Evolutionary conservation across 2,888 invertebrate species (phyloP).

Genomic region (Cyclophora punctaria): DNA sequence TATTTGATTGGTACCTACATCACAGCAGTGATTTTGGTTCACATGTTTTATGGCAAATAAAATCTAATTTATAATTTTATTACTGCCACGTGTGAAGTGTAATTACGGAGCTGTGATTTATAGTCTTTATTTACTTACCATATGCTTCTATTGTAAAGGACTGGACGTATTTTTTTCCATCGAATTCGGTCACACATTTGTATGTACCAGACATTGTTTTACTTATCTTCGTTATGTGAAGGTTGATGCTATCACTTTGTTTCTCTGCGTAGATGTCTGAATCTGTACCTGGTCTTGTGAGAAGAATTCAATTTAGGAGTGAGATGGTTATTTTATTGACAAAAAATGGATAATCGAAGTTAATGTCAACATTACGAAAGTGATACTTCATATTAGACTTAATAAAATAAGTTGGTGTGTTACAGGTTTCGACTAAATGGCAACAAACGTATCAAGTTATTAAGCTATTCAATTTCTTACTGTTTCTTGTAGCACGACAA

Average conservation of each 20-base stretch:
- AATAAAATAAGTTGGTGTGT: too few species aligned
- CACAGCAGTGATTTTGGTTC: too few species aligned
- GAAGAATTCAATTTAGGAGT: conserved; percentile 51
- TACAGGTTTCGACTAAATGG: too few species aligned
- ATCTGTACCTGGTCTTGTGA: conserved; percentile 64
- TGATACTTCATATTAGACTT: too few species aligned
- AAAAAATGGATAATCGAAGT: too few species aligned
- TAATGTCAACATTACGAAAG: not conserved
- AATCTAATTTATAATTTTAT: too few species aligned
- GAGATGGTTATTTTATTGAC: conserved; percentile 7
- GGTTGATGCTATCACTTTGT: conserved; percentile 30
- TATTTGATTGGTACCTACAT: too few species aligned
- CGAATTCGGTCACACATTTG: conserved; percentile 39
- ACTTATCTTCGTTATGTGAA: conserved; percentile 43
- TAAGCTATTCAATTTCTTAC: too few species aligned
- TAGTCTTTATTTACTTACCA: conserved; percentile 33
- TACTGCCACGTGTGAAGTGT: too few species aligned
- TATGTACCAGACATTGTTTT: conserved; percentile 47
- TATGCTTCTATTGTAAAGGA: conserved; percentile 41
- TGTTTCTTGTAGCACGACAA: too few species aligned
- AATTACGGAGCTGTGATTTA: not conserved
- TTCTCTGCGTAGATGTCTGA: conserved; percentile 44
- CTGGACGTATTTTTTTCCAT: conserved; percentile 29
- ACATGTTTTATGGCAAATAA: too few species aligned
- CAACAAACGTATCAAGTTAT: too few species aligned